Evolutionary conservation across 2,113 vertebrate species (phyloP).

Genomic region (Dromiciops gliroides): DNA sequence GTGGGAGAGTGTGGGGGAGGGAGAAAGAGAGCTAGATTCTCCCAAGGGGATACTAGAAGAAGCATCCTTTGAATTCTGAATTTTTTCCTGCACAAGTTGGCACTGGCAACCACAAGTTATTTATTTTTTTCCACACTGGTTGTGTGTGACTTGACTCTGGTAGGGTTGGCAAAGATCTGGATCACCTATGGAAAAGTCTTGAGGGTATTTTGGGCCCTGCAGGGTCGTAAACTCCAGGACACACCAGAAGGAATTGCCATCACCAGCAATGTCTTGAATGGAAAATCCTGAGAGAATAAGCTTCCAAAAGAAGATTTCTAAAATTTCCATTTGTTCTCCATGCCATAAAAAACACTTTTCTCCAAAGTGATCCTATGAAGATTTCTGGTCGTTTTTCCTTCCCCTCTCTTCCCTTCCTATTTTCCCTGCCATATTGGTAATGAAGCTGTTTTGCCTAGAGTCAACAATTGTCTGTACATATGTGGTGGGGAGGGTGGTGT

Average conservation of each 20-base stretch:
- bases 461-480: background rate
- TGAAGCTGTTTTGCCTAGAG: background rate
- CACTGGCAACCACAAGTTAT: background rate
- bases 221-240: background rate
- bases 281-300: background rate
- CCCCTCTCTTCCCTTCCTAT: background rate
- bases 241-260: background rate
- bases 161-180: background rate
- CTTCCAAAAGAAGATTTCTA: background rate
- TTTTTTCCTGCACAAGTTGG: background rate
- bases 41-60: constrained; percentile 19
- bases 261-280: background rate
- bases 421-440: background rate
- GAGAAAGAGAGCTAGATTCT: constrained; percentile 35
- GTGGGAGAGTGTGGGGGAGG: background rate
- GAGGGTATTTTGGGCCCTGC: background rate
- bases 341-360: background rate
- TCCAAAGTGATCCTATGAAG: background rate
- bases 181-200: background rate
- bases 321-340: background rate
- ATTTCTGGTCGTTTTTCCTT: background rate
- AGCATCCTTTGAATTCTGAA: background rate
- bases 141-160: background rate
- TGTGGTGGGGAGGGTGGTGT: background rate
- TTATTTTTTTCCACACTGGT: background rate